Conservation (phyloP, 2,888 invertebrate genomes). For the Priocnemis perturbator region DNA sequence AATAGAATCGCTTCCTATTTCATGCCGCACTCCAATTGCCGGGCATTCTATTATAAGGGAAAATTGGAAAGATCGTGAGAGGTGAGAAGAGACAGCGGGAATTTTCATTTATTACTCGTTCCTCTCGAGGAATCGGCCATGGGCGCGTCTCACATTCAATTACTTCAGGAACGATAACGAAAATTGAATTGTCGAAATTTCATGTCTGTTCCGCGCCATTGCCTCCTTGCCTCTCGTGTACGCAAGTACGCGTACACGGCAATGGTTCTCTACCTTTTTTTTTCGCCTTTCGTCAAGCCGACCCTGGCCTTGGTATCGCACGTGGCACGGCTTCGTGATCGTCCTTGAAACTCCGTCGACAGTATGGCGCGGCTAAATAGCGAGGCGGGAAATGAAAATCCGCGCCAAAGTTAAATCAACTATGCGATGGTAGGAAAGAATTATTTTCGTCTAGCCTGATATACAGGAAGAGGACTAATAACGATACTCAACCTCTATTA, state of each 20-base stretch:
- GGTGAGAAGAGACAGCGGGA: too few species aligned
- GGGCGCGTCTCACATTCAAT: background rate
- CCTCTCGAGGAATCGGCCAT: too few species aligned
- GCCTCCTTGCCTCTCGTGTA: background rate
- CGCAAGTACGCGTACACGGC: constrained; percentile 24
- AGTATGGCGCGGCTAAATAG: constrained; percentile 1
- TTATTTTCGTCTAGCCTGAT: too few species aligned
- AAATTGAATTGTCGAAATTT: constrained; percentile 15
- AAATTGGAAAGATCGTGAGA: too few species aligned
- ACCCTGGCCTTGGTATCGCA: constrained; percentile 48
- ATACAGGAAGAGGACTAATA: background rate
- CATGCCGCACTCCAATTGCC: too few species aligned
- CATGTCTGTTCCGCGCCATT: constrained; percentile 20
- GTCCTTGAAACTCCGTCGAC: constrained; percentile 44
- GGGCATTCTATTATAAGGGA: too few species aligned
- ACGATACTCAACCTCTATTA: background rate
- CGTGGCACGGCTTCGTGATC: constrained; percentile 44
- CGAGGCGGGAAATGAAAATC: constrained; percentile 48
- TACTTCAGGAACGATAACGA: background rate
- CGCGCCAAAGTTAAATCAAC: background rate
- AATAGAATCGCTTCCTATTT: too few species aligned
- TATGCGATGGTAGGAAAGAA: too few species aligned
- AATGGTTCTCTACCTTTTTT: constrained; percentile 1
- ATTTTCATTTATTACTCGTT: too few species aligned
- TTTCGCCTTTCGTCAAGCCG: constrained; percentile 24